These are phyloP conservation scores for Thysanoteuthis rhombus DNA, from an alignment of 2,888 invertebrate species.

Conservation along the genomic window DNA sequence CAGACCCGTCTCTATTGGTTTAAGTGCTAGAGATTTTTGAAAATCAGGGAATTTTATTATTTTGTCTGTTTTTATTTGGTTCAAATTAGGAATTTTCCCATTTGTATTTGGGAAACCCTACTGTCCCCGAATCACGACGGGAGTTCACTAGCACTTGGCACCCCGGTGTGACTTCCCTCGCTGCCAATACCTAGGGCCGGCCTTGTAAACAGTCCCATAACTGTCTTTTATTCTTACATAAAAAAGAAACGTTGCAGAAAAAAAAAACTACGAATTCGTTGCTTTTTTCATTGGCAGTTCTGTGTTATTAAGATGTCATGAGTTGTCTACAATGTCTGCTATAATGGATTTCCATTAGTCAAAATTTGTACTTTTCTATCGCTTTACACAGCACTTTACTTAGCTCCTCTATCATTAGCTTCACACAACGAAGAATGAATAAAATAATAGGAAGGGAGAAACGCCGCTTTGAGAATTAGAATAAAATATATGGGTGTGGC, in stretches of 20 bases:
- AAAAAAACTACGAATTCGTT: background rate
- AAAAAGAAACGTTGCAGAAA: background rate
- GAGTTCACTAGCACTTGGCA: no score
- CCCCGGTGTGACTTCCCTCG: no score
- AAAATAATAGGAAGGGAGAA: background rate
- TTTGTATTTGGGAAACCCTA: no score
- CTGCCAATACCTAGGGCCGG: no score
- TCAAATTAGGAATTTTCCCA: no score
- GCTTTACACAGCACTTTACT: background rate
- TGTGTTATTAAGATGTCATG: background rate
- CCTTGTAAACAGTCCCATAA: background rate
- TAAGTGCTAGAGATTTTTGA: no score
- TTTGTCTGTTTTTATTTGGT: no score
- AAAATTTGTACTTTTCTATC: background rate
- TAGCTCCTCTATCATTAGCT: background rate
- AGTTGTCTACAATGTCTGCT: background rate
- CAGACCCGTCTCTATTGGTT: no score
- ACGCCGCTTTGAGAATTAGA: background rate
- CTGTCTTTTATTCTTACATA: background rate
- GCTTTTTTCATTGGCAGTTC: background rate
- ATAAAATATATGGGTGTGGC: background rate
- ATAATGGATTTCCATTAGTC: slow-evolving; percentile 12
- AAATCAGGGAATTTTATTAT: no score
- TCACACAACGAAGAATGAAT: background rate
- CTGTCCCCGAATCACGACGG: no score